A percentile compares a stretch with the other conserved stretches of the same genome.
phyloP scores from a whole-genome alignment of 2,888 invertebrate genomes.

The Himalopsyche tibetana region DNA sequence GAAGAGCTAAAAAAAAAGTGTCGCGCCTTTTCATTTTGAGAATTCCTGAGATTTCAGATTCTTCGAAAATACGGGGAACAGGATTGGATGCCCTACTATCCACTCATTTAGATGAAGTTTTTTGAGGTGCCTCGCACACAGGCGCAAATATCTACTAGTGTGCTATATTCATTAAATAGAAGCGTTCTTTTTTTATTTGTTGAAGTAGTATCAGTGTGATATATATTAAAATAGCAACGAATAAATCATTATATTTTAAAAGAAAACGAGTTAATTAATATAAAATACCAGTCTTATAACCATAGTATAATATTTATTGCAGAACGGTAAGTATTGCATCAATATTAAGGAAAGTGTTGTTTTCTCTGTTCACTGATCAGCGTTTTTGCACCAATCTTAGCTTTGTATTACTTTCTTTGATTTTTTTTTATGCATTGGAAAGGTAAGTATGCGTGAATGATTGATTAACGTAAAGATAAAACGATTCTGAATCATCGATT shows the following conservation, averaged over 20 bases:
- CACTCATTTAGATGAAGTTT: no score
- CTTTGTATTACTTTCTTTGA: not conserved
- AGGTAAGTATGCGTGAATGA: slow-evolving; percentile 30
- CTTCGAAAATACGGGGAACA: no score
- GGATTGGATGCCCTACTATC: no score
- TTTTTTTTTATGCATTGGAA: slow-evolving; percentile 18
- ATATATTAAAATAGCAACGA: not conserved
- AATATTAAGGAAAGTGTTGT: slow-evolving; percentile 9
- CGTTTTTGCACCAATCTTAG: not conserved
- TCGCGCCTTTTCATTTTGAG: no score
- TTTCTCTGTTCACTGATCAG: slow-evolving; percentile 1
- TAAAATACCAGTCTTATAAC: not conserved
- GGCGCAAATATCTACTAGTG: no score
- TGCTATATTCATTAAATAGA: no score
- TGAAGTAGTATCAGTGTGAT: no score
- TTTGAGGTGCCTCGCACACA: no score
- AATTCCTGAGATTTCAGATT: no score
- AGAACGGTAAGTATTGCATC: slow-evolving; percentile 3
- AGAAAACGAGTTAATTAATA: not conserved
- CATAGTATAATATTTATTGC: not conserved
- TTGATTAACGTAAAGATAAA: not conserved
- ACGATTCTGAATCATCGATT: not conserved
- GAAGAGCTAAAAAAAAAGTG: no score
- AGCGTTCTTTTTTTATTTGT: no score
- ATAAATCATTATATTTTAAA: not conserved